Evolutionary conservation across 2,888 invertebrate species (phyloP), one percentile per base, ranked within the genome.

Genomic region (Xestoiulus laeticollis): DNA sequence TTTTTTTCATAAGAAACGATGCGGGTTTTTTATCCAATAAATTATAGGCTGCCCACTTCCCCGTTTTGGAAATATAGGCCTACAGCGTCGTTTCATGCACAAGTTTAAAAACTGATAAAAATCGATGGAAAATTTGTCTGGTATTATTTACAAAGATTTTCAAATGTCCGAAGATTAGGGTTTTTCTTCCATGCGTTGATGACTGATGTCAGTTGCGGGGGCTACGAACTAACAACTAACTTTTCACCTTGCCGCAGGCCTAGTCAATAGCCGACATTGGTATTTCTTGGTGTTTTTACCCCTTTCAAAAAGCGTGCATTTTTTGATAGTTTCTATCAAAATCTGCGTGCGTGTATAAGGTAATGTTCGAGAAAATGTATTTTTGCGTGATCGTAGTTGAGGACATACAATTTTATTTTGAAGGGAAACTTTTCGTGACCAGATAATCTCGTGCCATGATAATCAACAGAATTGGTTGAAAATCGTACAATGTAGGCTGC

Each of bases 211-310:
- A 22, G 59, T 59, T n/a, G 59, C 22, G 59, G 22, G 59, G 59
- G 59, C 59, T 59, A 59, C 59, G 59, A 59, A 59, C 59, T 59
- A 59, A 19, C 59, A 59, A 59, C 59, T 59, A 59, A 59, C 59
- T 59, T 22, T 59, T 59, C 59, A 59, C 59, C 59, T 59, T 59
- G 59, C 59, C 59, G 59, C 22, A 22, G 59, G 59, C 59, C 59
- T 59, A 59, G 59, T 59, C 59, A 59, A 59, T 59, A 59, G 59
- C 59, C 59, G 59, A 59, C 59, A 22, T 59, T 59, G 59, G 59
- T 6, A 59, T 59, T 59, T 59, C 59, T 59, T 22, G 59, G n/a
- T n/a, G n/a, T 59, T 59, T 22, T 59, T 8, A 6, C 22, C 59
- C 59, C 59, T 22, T 59, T 6, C 22, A 59, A 48, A 59, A 59